Evolutionary conservation across 2,113 vertebrate species (phyloP), one percentile per base, ranked within the genome.

Genomic region (Dipodomys merriami): DNA sequence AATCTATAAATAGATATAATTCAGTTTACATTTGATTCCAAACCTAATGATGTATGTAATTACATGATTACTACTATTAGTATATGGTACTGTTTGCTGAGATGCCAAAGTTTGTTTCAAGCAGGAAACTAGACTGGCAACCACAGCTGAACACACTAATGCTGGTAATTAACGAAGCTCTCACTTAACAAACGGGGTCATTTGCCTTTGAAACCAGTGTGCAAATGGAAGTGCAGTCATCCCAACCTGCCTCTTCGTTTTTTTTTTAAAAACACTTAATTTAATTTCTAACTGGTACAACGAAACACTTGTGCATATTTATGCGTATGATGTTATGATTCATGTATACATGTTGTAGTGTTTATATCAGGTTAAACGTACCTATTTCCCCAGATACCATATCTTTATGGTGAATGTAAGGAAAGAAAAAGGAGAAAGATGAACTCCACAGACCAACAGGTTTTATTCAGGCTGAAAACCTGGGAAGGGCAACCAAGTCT

Each of bases 41-140:
- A 87, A 64, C 86, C 82, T 93, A 95, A 95, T 95, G 83, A 76
- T 72, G 78, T 94, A 72, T 87, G 78, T 95, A 95, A 95, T 97
- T 82, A 89, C 68, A 71, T 60, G 78, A 91, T 94, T 88, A 84
- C 89, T 78, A 10, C 78, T 78, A 73, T 96, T 93, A 86, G 57
- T 65, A 53, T 39, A 71, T 68, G 62, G n/a, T 23, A 33, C 80
- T 92, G 77, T 95, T 95, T 91, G 81, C 92, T 82, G 95, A 91
- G 88, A 86, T 82, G 64, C 49, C 81, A 57, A 74, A 74, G 91
- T 94, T 92, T 84, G 64, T 68, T 91, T 92, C 74, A 64, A 6
- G 10, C n/a, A 60, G 88, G 90, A 95, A 93, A 83, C 39, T 27
- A 64, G 77, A 53, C 83, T 78, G 86, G 86, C 72, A 84, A 30